These are phyloP conservation scores for Nesoenas mayeri DNA, from an alignment of 2,113 vertebrate species.

Conservation along the genomic window DNA sequence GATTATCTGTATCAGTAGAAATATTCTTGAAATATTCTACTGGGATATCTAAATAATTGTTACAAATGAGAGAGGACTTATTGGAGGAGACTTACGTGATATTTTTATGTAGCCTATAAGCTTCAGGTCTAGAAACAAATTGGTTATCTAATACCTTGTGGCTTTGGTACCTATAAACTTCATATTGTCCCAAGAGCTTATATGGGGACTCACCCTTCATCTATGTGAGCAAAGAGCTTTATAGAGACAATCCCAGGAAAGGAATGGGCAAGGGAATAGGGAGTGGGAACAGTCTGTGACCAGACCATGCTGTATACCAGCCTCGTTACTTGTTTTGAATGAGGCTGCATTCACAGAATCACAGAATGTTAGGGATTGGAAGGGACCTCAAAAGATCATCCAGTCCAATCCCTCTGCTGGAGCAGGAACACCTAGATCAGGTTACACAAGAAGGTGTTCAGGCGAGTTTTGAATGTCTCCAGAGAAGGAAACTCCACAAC, in stretches of 20 bases:
- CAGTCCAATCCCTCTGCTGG: no score
- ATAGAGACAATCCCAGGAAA: background rate
- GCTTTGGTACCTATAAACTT: background rate
- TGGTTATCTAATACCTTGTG: background rate
- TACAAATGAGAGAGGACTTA: background rate
- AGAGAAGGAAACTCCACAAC: no score
- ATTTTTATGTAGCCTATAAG: background rate
- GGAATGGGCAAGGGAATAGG: background rate
- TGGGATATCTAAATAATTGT: background rate
- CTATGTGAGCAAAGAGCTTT: background rate
- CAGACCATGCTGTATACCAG: background rate
- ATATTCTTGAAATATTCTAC: background rate
- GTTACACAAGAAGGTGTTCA: no score
- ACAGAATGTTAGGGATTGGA: no score
- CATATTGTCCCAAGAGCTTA: background rate
- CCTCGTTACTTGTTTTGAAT: background rate
- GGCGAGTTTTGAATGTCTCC: no score
- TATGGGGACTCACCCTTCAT: rapidly evolving
- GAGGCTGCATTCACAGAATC: background rate
- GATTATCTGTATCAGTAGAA: background rate
- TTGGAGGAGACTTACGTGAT: background rate
- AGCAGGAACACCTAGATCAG: no score
- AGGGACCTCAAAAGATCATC: no score
- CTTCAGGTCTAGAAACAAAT: background rate
- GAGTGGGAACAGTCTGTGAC: background rate